Base-by-base conservation (phyloP, 1,140 invertebrate genomes). In the Zaprionus ornatus region DNA sequence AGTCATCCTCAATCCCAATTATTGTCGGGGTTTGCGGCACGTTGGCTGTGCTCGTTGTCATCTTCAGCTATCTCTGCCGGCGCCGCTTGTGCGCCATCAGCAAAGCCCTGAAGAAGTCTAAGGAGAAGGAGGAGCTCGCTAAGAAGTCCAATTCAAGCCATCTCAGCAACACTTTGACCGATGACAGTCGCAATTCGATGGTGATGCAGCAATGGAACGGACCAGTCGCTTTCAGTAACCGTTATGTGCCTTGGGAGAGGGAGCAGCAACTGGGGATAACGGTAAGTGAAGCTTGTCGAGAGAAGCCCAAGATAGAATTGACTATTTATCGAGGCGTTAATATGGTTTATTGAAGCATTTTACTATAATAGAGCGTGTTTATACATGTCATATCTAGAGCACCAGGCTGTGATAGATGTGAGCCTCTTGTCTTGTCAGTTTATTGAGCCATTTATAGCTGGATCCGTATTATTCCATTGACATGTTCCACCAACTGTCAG, bases 221-320 rank as follows among this genome's bases (percentile, higher is more conserved):
- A 17, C 96, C 96, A 6, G 94, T 95, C 77, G 96, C 96, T 17
- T 95, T 95, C 77, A 95, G 94, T 74, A 97, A 97, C 94, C 94
- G 96, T 74, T 97, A 97, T 90, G 96, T 97, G 69, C 94, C 95
- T 35, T 97, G 96, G 96, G 95, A 95, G 40, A 94, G 94, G 13
- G 96, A 97, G 79, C 94, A 94, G 85, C 93, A 93, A 79, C 93
- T 94, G 35, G 69, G 40, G 42, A 78, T 86, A 59, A 79, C 65
- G 74, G 87, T 90, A 56, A 90, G 54, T 4, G 27, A 56, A n/a
- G n/a, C 9, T 17, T 29, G 27, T 29, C 6, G 27, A 29, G 27
- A 9, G 27, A 32, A 10, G 29, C 29, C 29, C 9, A 29, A 7
- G 12, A 12, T 32, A 55, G 23, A 64, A 27, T 19, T 50, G 13